Conservation (phyloP, 2,113 vertebrate species). For the Ciconia boyciana region DNA sequence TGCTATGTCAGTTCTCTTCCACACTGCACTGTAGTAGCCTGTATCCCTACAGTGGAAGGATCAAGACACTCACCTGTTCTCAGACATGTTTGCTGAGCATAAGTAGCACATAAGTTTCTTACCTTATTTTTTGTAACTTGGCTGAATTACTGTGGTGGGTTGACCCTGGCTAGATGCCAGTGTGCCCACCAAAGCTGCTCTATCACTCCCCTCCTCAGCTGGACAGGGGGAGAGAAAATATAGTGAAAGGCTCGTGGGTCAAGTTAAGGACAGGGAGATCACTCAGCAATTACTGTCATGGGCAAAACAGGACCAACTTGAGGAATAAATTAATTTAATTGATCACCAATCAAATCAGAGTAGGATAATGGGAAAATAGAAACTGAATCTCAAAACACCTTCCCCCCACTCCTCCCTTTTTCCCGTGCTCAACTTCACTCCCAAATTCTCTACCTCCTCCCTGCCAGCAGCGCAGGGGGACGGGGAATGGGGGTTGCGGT, state of each 20-base stretch:
- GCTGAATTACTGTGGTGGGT: background rate
- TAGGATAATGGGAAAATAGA: no score
- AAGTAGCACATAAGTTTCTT: background rate
- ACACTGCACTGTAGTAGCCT: no score
- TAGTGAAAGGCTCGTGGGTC: no score
- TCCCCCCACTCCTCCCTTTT: background rate
- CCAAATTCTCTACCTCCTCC: background rate
- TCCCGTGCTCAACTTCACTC: background rate
- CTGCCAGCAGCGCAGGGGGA: fast-evolving
- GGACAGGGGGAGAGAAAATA: background rate
- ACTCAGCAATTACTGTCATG: fast-evolving
- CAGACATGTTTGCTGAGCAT: background rate
- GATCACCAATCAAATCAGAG: no score
- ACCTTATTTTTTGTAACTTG: background rate
- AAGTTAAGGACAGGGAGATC: background rate
- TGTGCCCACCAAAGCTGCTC: background rate
- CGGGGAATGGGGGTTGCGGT: fast-evolving
- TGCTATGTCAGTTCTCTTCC: background rate
- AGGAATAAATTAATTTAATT: no score
- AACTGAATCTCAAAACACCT: background rate
- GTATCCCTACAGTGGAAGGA: background rate
- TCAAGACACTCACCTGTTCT: background rate
- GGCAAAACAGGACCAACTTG: no score
- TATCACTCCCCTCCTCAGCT: background rate
- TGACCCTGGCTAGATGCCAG: background rate